These are phyloP conservation scores for Caerostris darwini DNA, from an alignment of 1,140 invertebrate species.

Conservation along the genomic window DNA sequence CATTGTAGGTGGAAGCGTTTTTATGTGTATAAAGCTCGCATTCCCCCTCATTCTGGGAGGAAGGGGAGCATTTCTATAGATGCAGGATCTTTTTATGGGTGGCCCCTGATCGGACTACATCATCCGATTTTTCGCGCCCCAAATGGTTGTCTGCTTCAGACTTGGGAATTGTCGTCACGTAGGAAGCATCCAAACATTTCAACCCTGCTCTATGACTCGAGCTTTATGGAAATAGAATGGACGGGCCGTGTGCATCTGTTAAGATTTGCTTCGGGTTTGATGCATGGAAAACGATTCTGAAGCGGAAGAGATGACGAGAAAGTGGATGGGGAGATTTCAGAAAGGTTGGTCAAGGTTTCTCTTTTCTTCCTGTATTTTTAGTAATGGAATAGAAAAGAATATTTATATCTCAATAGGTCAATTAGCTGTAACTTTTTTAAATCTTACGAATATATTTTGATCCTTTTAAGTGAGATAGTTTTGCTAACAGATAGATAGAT, in stretches of 20 bases:
- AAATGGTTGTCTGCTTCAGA: neutral
- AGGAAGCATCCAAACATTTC: neutral
- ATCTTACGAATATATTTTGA: no score
- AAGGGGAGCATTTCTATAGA: constrained; percentile 29
- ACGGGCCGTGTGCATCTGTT: neutral
- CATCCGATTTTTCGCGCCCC: constrained; percentile 4
- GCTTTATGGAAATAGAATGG: constrained; percentile 19
- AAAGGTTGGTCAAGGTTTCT: no score
- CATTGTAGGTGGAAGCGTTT: neutral
- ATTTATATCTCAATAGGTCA: no score
- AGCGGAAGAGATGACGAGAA: no score
- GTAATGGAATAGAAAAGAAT: no score
- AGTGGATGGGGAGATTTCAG: no score
- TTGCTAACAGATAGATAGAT: no score
- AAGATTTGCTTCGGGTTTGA: neutral
- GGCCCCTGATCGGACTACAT: constrained; percentile 45
- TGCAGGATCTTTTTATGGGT: constrained; percentile 39
- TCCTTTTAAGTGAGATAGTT: no score
- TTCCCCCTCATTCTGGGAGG: no score
- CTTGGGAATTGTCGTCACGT: constrained; percentile 43
- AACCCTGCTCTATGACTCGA: constrained; percentile 5
- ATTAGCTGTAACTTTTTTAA: no score
- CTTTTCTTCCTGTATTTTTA: no score
- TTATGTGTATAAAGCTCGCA: neutral
- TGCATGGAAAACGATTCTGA: neutral